Conservation (phyloP, 2,797 vertebrate species). For the Sardinella longiceps region DNA sequence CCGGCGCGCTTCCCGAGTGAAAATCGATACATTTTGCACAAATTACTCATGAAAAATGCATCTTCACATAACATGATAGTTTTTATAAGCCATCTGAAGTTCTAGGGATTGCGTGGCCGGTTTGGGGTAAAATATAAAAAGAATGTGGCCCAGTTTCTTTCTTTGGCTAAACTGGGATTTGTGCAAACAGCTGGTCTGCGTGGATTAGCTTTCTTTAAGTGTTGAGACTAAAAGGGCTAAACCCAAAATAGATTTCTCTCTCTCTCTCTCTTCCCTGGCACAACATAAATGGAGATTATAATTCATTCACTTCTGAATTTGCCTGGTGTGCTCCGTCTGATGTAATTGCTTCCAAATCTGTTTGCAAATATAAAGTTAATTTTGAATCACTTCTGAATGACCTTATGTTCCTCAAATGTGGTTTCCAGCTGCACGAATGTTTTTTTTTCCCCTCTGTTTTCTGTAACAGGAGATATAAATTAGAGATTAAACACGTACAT, state of each 20-base stretch:
- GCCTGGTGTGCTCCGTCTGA: constrained; percentile 13
- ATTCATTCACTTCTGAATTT: constrained; percentile 29
- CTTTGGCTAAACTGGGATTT: constrained; percentile 52
- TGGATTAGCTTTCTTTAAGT: constrained; percentile 54
- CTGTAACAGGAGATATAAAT: not conserved
- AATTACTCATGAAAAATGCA: constrained; percentile 60
- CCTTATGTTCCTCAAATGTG: constrained; percentile 40
- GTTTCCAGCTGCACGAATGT: not conserved
- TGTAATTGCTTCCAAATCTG: constrained; percentile 4
- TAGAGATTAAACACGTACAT: not conserved
- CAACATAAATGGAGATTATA: constrained; percentile 46
- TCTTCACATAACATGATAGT: constrained; percentile 55
- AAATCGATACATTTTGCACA: constrained; percentile 42
- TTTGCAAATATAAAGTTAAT: constrained; percentile 13
- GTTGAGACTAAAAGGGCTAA: constrained; percentile 40
- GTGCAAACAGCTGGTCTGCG: constrained; percentile 55
- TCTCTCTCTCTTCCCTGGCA: constrained; percentile 46
- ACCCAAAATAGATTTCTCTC: constrained; percentile 53
- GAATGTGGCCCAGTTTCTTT: constrained; percentile 52
- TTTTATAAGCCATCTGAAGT: constrained; percentile 56
- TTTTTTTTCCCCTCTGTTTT: not conserved
- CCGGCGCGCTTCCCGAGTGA: constrained; percentile 29
- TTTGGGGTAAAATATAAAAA: constrained; percentile 38
- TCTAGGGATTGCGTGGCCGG: constrained; percentile 49
- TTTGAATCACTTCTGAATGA: constrained; percentile 42